Evolutionary conservation across 2,113 vertebrate genomes (phyloP).

Genomic region (Vidua macroura): DNA sequence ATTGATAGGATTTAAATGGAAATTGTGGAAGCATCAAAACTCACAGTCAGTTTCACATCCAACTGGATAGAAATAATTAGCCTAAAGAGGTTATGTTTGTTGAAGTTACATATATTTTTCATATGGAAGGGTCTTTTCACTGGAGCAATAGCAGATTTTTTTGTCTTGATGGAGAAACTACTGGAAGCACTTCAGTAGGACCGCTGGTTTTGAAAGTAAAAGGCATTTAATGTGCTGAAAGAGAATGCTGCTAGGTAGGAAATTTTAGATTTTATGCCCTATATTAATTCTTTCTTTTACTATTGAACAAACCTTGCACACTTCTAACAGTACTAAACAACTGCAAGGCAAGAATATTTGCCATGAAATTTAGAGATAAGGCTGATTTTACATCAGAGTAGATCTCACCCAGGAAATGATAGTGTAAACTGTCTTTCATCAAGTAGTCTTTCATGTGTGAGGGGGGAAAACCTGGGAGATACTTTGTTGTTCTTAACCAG

Average conservation of each 20-base stretch:
- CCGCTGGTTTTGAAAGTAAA: background rate
- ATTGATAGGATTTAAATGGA: background rate
- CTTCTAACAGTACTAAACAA: background rate
- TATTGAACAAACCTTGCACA: background rate
- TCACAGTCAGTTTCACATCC: background rate
- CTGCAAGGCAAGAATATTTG: background rate
- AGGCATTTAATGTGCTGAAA: background rate
- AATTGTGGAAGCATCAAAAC: background rate
- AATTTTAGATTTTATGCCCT: background rate
- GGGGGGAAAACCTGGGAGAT: background rate
- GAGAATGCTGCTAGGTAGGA: background rate
- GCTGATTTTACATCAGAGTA: background rate
- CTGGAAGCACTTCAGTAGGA: background rate
- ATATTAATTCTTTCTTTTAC: background rate
- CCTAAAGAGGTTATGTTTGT: background rate
- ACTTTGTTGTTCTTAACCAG: background rate
- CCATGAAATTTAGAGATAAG: background rate
- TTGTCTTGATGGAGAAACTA: background rate
- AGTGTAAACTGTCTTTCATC: background rate
- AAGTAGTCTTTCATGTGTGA: background rate
- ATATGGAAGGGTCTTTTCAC: background rate
- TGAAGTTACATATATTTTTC: background rate
- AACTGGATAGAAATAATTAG: background rate
- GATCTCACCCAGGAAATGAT: background rate
- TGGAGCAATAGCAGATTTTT: background rate